Evolutionary conservation across 2,797 vertebrate species (phyloP).

Genomic region (Megaceryle alcyon): DNA sequence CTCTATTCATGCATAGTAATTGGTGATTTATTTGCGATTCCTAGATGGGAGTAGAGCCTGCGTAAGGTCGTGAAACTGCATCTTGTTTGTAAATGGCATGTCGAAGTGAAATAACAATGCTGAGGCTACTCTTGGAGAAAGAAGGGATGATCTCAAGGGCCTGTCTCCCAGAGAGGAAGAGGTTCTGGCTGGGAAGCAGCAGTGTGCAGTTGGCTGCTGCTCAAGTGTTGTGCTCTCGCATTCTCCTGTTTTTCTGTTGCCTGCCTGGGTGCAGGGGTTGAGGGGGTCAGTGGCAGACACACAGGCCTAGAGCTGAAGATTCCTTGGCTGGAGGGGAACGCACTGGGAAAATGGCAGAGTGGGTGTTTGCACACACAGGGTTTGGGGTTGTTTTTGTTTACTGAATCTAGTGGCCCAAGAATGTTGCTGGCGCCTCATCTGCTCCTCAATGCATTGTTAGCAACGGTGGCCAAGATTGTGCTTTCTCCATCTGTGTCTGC

Average conservation of each 20-base stretch:
- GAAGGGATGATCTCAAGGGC: neutral
- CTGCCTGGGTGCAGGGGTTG: accelerated
- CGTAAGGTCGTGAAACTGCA: neutral
- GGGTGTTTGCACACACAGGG: neutral
- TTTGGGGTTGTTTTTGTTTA: constrained; percentile 7
- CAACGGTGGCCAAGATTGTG: neutral
- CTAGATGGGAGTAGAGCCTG: constrained; percentile 22
- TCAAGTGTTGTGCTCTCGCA: neutral
- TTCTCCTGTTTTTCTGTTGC: neutral
- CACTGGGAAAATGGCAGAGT: accelerated
- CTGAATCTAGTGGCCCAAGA: neutral
- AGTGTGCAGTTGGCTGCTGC: accelerated
- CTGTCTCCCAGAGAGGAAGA: neutral
- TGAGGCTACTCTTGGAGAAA: neutral
- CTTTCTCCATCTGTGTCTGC: constrained; percentile 21
- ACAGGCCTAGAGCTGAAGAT: neutral
- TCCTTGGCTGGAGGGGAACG: neutral
- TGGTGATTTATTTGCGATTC: constrained; percentile 55
- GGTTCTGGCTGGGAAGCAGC: neutral
- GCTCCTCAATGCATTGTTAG: neutral
- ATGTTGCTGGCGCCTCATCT: neutral
- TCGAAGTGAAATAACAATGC: neutral
- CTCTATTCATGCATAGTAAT: constrained; percentile 61
- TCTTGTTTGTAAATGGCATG: neutral
- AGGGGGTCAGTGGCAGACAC: neutral